phyloP scores from a whole-genome alignment of 2,888 invertebrate genomes.

The Hemithea aestivaria region DNA sequence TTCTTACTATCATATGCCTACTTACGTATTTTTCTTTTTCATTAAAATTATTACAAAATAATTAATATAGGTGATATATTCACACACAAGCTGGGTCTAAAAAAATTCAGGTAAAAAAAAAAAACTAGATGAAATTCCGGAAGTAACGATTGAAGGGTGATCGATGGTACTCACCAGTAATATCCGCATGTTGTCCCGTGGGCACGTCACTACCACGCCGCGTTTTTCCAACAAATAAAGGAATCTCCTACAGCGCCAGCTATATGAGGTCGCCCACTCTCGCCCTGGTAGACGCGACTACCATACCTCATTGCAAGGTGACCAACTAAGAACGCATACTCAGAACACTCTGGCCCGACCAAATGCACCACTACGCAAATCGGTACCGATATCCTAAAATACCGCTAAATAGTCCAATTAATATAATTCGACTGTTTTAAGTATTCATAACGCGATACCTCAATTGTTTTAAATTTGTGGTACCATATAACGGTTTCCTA shows the following conservation, averaged over 20 bases:
- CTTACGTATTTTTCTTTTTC: too few relatives aligned
- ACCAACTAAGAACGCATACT: constrained; percentile 58
- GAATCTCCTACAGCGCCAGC: constrained; percentile 67
- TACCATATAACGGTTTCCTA: constrained; percentile 1
- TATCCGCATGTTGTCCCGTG: constrained; percentile 67
- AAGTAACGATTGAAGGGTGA: constrained; percentile 14
- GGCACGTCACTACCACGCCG: constrained; percentile 69
- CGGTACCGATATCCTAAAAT: constrained; percentile 50
- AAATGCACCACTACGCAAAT: constrained; percentile 58
- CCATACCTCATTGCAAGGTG: constrained; percentile 75
- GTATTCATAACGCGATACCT: constrained; percentile 35
- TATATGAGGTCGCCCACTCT: constrained; percentile 78
- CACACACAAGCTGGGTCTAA: too few relatives aligned
- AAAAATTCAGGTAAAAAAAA: constrained; percentile 2
- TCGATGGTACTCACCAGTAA: constrained; percentile 64
- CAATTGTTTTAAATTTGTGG: constrained; percentile 19
- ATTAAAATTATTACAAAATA: too few relatives aligned
- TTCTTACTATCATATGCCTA: too few relatives aligned
- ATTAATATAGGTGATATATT: too few relatives aligned
- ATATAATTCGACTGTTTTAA: constrained; percentile 51
- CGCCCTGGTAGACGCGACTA: constrained; percentile 69
- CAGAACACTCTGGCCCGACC: constrained; percentile 31
- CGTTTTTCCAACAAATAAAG: constrained; percentile 75
- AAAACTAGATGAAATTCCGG: constrained; percentile 23
- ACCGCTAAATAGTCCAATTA: constrained; percentile 70